Conservation (phyloP, 2,797 vertebrate species). For the Lepus oiostolus region DNA sequence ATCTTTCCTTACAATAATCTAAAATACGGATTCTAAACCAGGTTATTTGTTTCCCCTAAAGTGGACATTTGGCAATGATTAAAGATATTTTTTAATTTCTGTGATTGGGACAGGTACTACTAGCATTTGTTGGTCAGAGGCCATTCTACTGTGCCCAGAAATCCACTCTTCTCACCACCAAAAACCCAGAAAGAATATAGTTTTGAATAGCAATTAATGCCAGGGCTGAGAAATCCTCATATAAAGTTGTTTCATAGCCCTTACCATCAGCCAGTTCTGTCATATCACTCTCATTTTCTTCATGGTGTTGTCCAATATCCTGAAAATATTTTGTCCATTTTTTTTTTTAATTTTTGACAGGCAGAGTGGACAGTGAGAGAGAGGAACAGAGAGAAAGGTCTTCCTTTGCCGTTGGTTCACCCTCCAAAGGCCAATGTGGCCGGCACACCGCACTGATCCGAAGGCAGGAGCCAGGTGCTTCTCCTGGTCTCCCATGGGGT, state of each 20-base stretch:
- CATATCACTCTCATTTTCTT: background rate
- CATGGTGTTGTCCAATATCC: background rate
- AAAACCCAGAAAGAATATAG: background rate
- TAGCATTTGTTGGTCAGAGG: background rate
- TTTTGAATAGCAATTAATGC: background rate
- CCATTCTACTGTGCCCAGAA: background rate
- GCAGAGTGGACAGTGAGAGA: no score
- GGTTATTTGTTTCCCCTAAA: background rate
- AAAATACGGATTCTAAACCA: background rate
- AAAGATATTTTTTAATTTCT: background rate
- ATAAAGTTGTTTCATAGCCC: background rate
- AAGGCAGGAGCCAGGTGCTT: no score
- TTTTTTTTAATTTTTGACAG: no score
- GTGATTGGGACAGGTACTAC: background rate
- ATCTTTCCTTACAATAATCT: background rate
- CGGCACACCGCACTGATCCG: no score
- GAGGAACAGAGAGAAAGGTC: no score
- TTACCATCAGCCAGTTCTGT: background rate
- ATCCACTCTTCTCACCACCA: accelerated
- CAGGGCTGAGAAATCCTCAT: background rate
- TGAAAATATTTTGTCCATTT: background rate
- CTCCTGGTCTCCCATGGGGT: no score
- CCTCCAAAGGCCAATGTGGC: no score
- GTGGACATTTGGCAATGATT: background rate
- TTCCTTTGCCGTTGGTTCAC: no score